A percentile compares a stretch with the other conserved stretches of the same genome.
phyloP scores from a whole-genome alignment of 1,140 invertebrate genomes.

The Rhagoletis zephyria region DNA sequence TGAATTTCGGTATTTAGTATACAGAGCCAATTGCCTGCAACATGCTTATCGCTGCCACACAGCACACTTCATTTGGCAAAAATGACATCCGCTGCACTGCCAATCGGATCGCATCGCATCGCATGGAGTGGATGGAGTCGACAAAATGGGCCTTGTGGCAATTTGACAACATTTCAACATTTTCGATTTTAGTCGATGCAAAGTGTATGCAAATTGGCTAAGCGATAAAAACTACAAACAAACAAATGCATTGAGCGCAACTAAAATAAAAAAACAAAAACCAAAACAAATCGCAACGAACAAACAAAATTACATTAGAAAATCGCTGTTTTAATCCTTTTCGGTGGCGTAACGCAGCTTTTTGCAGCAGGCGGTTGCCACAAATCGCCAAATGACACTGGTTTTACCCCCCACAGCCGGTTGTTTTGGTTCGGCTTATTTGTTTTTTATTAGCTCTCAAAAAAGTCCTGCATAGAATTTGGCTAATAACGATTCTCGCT shows the following conservation, averaged over 20 bases:
- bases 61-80: conserved; percentile 32
- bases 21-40: too few relatives aligned
- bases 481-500: conserved; percentile 10
- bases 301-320: conserved; percentile 43
- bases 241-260: background rate
- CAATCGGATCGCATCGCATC: background rate
- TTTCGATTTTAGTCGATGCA: conserved; percentile 23
- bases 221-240: conserved; percentile 5
- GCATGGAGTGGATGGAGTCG: background rate
- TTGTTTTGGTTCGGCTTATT: conserved; percentile 24
- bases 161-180: conserved; percentile 28
- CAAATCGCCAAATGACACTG: conserved; percentile 38
- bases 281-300: background rate
- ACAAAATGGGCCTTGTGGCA: conserved; percentile 18
- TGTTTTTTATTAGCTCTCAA: background rate
- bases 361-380: background rate
- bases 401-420: background rate
- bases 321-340: conserved; percentile 6
- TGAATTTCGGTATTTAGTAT: background rate
- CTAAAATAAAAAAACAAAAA: background rate
- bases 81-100: background rate
- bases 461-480: conserved; percentile 17
- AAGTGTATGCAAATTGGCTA: conserved; percentile 37
- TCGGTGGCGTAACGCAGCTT: background rate
- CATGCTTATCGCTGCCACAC: conserved; percentile 11